Percentiles rank a stretch among this genome's conserved stretches.
Evolutionary conservation across 2,888 invertebrate species (phyloP).

Genomic region (Leistus spinibarbis): DNA sequence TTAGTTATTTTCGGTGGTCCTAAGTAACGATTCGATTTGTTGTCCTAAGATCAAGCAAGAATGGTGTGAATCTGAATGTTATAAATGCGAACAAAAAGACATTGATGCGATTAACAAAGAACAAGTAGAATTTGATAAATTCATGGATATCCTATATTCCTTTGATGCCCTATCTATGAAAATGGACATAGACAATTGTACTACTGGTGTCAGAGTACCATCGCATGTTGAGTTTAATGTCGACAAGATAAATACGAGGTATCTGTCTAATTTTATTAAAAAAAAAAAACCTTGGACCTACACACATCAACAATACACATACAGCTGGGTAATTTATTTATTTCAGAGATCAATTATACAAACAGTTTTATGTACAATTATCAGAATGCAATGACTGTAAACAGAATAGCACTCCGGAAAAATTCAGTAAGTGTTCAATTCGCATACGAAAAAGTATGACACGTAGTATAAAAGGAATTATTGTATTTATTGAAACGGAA

Average conservation of each 20-base stretch:
- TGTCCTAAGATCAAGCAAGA: slow-evolving; percentile 3
- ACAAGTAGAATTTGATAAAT: neutral
- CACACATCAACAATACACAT: neutral
- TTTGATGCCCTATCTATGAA: neutral
- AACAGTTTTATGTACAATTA: neutral
- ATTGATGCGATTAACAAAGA: neutral
- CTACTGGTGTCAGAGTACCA: neutral
- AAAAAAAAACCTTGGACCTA: neutral
- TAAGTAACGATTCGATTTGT: neutral
- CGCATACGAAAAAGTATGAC: neutral
- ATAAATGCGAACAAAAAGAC: slow-evolving; percentile 2
- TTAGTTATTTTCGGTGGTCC: neutral
- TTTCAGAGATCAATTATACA: slow-evolving; percentile 15
- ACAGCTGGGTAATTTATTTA: neutral
- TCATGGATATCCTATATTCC: slow-evolving; percentile 1
- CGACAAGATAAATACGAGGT: neutral
- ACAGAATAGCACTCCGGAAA: neutral
- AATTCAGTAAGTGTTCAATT: neutral
- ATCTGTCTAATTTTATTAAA: neutral
- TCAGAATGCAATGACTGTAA: neutral
- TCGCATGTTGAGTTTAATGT: neutral
- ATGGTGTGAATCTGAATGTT: neutral
- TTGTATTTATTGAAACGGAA: neutral
- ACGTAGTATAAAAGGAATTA: neutral
- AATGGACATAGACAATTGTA: neutral